Conservation (phyloP, 1,140 invertebrate genomes). For the Leptopilina boulardi region DNA sequence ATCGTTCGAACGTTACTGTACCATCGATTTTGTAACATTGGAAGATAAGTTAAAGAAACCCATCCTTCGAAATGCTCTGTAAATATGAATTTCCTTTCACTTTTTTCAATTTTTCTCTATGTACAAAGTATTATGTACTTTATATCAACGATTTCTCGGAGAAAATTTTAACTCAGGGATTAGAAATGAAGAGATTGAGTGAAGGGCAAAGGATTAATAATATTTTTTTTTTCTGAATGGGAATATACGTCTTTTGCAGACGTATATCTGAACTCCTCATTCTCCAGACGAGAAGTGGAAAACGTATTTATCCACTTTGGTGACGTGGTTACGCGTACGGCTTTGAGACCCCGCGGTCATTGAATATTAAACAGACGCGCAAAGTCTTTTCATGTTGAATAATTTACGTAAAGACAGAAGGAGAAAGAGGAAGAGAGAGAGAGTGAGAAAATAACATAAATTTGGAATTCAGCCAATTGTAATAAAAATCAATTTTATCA, state of each 20-base stretch:
- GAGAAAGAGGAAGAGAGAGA: not conserved
- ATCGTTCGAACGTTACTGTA: too few species aligned
- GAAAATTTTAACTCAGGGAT: too few species aligned
- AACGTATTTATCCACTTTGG: slow-evolving; percentile 21
- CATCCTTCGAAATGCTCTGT: too few species aligned
- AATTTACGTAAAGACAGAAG: not conserved
- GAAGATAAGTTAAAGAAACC: too few species aligned
- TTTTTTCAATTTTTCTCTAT: too few species aligned
- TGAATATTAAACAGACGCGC: slow-evolving; percentile 42
- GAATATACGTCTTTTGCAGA: slow-evolving; percentile 3
- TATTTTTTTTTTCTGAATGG: not conserved
- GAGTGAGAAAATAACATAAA: not conserved
- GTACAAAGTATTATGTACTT: too few species aligned
- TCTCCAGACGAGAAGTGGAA: slow-evolving; percentile 24
- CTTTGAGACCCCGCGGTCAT: slow-evolving; percentile 34
- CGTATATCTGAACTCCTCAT: not conserved
- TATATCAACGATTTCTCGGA: too few species aligned
- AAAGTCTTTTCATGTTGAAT: slow-evolving; percentile 8
- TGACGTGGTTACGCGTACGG: not conserved
- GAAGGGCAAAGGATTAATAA: slow-evolving; percentile 4
- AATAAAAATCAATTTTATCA: not conserved
- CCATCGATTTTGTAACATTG: too few species aligned
- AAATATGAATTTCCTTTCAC: too few species aligned
- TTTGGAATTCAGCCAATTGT: not conserved
- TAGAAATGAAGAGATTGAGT: not conserved